Conservation (phyloP, 1,140 invertebrate species). For the Musca vetustissima region DNA sequence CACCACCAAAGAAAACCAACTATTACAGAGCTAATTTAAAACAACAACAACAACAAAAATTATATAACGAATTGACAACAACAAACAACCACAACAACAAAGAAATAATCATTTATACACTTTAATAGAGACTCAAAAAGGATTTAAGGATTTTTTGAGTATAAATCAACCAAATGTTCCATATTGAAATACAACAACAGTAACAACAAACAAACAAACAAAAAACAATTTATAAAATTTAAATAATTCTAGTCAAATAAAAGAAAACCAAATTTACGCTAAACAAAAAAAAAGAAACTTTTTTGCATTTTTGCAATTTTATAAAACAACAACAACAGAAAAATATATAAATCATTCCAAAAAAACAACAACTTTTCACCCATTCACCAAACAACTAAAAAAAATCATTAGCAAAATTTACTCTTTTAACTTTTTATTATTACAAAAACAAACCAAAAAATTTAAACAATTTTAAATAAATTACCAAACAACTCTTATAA, state of each 20-base stretch:
- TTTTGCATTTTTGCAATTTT: conserved; percentile 57
- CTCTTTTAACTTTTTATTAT: conserved; percentile 48
- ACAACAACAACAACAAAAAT: conserved; percentile 31
- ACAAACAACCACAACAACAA: conserved; percentile 28
- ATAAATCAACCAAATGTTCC: conserved; percentile 20
- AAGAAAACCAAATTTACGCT: conserved; percentile 9
- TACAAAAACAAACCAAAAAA: conserved; percentile 34
- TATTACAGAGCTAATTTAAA: conserved; percentile 33
- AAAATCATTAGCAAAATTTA: conserved; percentile 53
- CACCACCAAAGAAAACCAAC: conserved; percentile 56
- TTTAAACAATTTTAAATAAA: conserved; percentile 49
- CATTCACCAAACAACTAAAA: conserved; percentile 25
- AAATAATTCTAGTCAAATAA: conserved; percentile 27
- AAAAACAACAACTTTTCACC: conserved; percentile 24
- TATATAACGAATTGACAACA: conserved; percentile 28
- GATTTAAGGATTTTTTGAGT: conserved; percentile 8
- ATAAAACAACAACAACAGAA: conserved; percentile 39
- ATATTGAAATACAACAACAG: conserved; percentile 18
- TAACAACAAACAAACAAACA: conserved; percentile 27
- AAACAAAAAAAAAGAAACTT: conserved; percentile 32
- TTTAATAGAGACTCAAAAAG: conserved; percentile 20
- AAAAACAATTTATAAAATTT: conserved; percentile 27
- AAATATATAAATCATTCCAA: conserved; percentile 30
- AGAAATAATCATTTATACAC: conserved; percentile 6
- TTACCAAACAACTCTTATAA: conserved; percentile 16